Evolutionary conservation across 2,113 vertebrate species (phyloP), one percentile per base, ranked within the genome.

Genomic region (Arizona elegans): DNA sequence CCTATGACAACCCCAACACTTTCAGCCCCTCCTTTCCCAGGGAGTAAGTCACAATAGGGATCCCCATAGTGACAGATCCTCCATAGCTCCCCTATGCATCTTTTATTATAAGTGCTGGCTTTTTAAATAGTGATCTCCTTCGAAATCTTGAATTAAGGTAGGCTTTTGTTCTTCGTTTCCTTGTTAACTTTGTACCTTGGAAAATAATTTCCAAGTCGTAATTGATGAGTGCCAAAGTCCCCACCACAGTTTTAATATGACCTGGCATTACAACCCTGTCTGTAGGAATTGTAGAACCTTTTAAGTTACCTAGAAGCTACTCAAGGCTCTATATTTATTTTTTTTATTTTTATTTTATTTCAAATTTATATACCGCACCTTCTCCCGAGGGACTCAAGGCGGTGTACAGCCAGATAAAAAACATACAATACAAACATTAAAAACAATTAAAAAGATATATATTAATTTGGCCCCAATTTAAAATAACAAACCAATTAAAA

Each of bases 11-110:
- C 9, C 9, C 19, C 53, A 88, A 26, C 62, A 43, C 52, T 70
- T n/a, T 70, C 2, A 81, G 29, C 58, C 59, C 38, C 12, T 65
- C 54, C 62, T 93, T 93, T 90, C 88, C 47, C 85, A 87, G 12
- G 21, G 43, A 62, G 3, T 52, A 89, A 90, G 81, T 93, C 92
- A 93, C 81, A 93, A 93, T 93, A 65, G 89, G 0, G 24, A 94
- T 56, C 23, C 91, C 93, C 88, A 93, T 93, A 96, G 93, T 96
- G 93, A 96, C 0, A 0, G 13, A 29, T 38, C 43, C 38, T 26
- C 9, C 43, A 54, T 15, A 23, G 92, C 0, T 92, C 94, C 93
- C 75, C 0, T 0, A 0, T 21, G 50, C 19, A 53, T 53, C 52
- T 53, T 53, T 53, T 50, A 53, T 53, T 10, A 53, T 75, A 54